Evolutionary conservation across 2,888 invertebrate genomes (phyloP).

Genomic region (Leucozona laternaria): DNA sequence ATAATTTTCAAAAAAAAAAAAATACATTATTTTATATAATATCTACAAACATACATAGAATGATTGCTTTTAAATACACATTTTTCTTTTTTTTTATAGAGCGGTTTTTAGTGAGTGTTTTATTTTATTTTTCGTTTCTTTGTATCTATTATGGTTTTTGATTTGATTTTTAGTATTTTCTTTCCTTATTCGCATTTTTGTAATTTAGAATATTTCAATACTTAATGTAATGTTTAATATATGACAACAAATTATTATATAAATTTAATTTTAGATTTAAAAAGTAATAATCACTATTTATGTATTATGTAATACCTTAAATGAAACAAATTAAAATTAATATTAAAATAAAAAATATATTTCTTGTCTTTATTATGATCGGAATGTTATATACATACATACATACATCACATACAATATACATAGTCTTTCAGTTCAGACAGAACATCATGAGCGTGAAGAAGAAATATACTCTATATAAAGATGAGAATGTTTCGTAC

Average conservation of each 20-base stretch:
- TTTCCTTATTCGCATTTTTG: slow-evolving; percentile 62
- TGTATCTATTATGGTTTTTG: slow-evolving; percentile 3
- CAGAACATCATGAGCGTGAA: too few relatives aligned
- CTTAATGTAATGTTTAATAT: slow-evolving; percentile 46
- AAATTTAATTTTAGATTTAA: slow-evolving; percentile 52
- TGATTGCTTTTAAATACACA: slow-evolving; percentile 30
- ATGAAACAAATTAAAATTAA: slow-evolving; percentile 40
- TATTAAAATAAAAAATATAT: slow-evolving; percentile 27
- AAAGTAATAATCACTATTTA: slow-evolving; percentile 39
- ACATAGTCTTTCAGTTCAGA: too few relatives aligned
- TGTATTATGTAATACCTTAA: slow-evolving; percentile 38
- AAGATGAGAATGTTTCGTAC: too few relatives aligned
- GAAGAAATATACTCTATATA: too few relatives aligned
- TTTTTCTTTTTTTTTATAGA: slow-evolving; percentile 35
- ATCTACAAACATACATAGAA: neutral
- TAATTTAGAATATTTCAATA: slow-evolving; percentile 67
- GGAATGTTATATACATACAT: too few relatives aligned
- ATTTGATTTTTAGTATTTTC: slow-evolving; percentile 32
- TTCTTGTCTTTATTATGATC: neutral
- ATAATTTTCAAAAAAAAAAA: slow-evolving; percentile 23
- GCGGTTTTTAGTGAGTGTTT: slow-evolving; percentile 44
- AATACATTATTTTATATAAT: slow-evolving; percentile 34
- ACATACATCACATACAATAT: too few relatives aligned
- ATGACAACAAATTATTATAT: slow-evolving; percentile 31
- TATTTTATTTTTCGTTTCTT: neutral